A percentile compares a stretch with the other conserved stretches of the same genome.
phyloP scores from a whole-genome alignment of 2,888 invertebrate genomes.

The Mallateleia sp. region DNA sequence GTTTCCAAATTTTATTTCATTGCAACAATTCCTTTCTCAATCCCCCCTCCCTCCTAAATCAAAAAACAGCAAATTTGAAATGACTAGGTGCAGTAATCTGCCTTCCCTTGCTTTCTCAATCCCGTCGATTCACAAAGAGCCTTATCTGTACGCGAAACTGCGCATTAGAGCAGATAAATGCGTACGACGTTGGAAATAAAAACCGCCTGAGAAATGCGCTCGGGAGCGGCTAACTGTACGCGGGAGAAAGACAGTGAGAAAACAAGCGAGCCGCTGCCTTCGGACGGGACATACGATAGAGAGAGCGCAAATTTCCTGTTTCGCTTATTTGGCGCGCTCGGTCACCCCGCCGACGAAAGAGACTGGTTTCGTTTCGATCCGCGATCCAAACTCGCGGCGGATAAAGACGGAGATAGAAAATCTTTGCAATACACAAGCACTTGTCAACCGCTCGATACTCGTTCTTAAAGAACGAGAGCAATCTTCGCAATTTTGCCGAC shows the following conservation, averaged over 20 bases:
- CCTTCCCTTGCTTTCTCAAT: constrained; percentile 25
- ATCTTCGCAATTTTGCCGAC: neutral
- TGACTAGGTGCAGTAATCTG: no score
- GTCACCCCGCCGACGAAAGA: constrained; percentile 69
- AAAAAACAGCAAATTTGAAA: no score
- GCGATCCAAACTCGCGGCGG: constrained; percentile 32
- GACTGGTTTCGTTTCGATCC: constrained; percentile 70
- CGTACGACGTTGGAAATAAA: constrained; percentile 44
- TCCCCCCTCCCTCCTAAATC: no score
- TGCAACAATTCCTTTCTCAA: no score
- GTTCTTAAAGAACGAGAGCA: constrained; percentile 5
- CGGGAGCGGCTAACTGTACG: constrained; percentile 68
- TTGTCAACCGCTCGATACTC: constrained; percentile 50
- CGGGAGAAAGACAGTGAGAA: constrained; percentile 57
- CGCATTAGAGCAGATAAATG: constrained; percentile 61
- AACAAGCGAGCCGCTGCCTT: constrained; percentile 63
- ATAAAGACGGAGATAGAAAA: constrained; percentile 37
- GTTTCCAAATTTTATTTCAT: no score
- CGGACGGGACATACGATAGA: constrained; percentile 62
- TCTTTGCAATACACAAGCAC: constrained; percentile 37
- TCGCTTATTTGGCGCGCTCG: constrained; percentile 69
- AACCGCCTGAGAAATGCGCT: constrained; percentile 62
- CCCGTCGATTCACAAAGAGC: constrained; percentile 23
- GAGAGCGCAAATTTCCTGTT: constrained; percentile 72
- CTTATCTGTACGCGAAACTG: constrained; percentile 48